These are phyloP conservation scores for Adrianichthys oophorus DNA, from an alignment of 2,797 vertebrate species.

Conservation along the genomic window DNA sequence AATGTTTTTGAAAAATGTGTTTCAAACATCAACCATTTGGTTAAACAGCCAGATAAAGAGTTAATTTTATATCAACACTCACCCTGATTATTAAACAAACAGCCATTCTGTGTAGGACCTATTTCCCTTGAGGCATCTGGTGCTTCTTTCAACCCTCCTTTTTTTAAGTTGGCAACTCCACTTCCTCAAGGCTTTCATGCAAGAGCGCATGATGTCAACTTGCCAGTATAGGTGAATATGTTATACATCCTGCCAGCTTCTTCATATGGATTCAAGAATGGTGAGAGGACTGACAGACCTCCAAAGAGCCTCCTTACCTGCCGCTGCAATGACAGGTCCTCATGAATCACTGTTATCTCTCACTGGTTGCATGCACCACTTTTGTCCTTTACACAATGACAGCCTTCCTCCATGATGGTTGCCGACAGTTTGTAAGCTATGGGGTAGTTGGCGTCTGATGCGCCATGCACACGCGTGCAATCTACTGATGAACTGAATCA, in stretches of 20 bases:
- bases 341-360: constrained; percentile 78
- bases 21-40: too few relatives aligned
- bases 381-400: constrained; percentile 76
- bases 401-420: constrained; percentile 59
- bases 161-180: constrained; percentile 11
- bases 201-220: not conserved
- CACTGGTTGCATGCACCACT: constrained; percentile 64
- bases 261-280: constrained; percentile 34
- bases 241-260: constrained; percentile 26
- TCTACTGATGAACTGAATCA: constrained; percentile 4
- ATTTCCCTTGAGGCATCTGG: constrained; percentile 4
- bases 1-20: too few relatives aligned
- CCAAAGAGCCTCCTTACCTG: constrained; percentile 69
- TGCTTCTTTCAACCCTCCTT: not conserved
- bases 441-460: constrained; percentile 40
- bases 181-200: constrained; percentile 18
- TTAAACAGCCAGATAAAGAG: too few relatives aligned
- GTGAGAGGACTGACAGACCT: constrained; percentile 37
- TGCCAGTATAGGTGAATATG: constrained; percentile 22
- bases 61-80: too few relatives aligned
- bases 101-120: not conserved
- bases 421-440: constrained; percentile 56
- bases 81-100: too few relatives aligned
- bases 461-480: constrained; percentile 21
- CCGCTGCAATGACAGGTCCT: constrained; percentile 59